These are phyloP conservation scores for Leucozona laternaria DNA, from an alignment of 2,888 invertebrate genomes.

Conservation along the genomic window DNA sequence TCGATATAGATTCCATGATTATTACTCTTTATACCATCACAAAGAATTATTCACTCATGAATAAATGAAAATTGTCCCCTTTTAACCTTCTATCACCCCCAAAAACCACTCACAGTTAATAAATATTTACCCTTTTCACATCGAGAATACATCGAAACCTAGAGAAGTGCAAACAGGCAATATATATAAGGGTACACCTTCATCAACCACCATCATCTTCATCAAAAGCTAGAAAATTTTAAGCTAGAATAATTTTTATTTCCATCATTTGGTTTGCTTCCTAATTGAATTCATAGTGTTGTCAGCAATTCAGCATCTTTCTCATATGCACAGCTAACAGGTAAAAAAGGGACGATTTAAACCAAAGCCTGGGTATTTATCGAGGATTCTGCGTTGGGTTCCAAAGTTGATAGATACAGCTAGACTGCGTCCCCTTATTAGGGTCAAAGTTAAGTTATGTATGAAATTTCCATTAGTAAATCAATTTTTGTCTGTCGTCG, in stretches of 20 bases:
- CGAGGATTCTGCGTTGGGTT: not conserved
- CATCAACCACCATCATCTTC: not conserved
- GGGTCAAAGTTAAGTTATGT: slow-evolving; percentile 71
- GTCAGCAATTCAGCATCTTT: slow-evolving; percentile 55
- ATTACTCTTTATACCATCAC: slow-evolving; percentile 15
- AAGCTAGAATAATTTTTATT: slow-evolving; percentile 61
- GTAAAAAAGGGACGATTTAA: slow-evolving; percentile 18
- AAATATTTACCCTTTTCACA: slow-evolving; percentile 75
- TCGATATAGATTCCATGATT: not conserved
- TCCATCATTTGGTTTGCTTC: slow-evolving; percentile 49
- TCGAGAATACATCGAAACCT: slow-evolving; percentile 10
- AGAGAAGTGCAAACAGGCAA: slow-evolving; percentile 32
- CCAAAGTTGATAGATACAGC: not conserved
- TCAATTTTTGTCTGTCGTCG: slow-evolving; percentile 50
- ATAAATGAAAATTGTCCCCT: slow-evolving; percentile 69
- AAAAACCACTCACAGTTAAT: slow-evolving; percentile 63
- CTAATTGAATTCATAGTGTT: slow-evolving; percentile 71
- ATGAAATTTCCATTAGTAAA: slow-evolving; percentile 73
- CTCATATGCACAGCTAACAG: slow-evolving; percentile 32
- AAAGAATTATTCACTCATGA: slow-evolving; percentile 63
- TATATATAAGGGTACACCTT: slow-evolving; percentile 8
- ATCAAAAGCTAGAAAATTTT: slow-evolving; percentile 37
- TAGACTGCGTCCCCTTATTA: slow-evolving; percentile 54
- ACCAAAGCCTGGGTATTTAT: not conserved
- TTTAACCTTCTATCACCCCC: slow-evolving; percentile 10